Base-by-base conservation (phyloP, 1,140 invertebrate genomes). In the Formica selysi region DNA sequence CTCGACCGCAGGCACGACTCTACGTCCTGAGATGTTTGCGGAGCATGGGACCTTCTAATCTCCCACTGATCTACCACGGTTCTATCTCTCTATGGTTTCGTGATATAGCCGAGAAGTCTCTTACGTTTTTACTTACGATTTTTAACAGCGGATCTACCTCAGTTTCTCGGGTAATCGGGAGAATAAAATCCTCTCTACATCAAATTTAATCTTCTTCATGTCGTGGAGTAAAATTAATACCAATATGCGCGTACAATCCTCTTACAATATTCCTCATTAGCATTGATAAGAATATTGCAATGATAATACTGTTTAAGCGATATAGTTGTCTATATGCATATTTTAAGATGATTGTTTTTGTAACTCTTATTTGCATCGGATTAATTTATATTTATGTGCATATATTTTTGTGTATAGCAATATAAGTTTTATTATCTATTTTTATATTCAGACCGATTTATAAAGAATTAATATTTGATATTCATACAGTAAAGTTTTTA, bases 11-110 rank as follows among this genome's bases (percentile, higher is more conserved):
- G 84, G 79, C 89, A 85, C 78, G 80, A 51, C 54, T 78, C 57
- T 62, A 64, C 76, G 84, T 67, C 29, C 59, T 41, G 76, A 36
- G 74, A 88, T 86, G 83, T 81, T 59, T 65, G 71, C 74, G 65
- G 67, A 84, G 74, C 86, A 84, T 76, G 85, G 78, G 86, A 87
- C 78, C 80, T 89, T 87, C 80, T 90, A 89, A 90, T 90, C 86
- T 81, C 48, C 59, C 70, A 73, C n/a, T 70, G 48, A 76, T 74
- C 54, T 73, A 74, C 19, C 59, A 29, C 32, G 13, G 29, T 73
- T 38, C 26, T 54, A 36, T n/a, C 19, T 26, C 68, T 51, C n/a
- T 79, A 32, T 22, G 32, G 11, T 67, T 64, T 51, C 59, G 73
- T 44, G 61, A 64, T 10, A 74, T 29, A 57, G 62, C 36, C 81